phyloP scores from a whole-genome alignment of 2,797 vertebrate species.

The Neopelma chrysocephalum region DNA sequence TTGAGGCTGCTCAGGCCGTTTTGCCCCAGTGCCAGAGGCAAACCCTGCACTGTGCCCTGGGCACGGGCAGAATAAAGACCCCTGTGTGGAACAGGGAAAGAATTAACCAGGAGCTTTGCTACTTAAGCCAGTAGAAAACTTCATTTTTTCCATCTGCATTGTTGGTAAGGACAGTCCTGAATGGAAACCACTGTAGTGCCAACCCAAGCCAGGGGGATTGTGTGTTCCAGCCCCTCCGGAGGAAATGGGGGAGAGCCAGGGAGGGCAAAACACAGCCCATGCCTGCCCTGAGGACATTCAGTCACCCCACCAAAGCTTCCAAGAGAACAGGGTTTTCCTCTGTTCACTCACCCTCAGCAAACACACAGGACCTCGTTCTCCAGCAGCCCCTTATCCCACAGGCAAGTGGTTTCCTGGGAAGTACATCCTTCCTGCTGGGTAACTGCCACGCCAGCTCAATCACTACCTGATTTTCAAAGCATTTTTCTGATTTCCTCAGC shows the following conservation, averaged over 20 bases:
- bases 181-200: neutral
- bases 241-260: neutral
- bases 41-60: neutral
- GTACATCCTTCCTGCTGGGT: conserved; percentile 8
- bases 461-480: neutral
- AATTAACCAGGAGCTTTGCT: neutral
- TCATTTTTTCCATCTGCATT: neutral
- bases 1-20: neutral
- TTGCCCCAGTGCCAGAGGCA: neutral
- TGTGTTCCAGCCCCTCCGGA: neutral
- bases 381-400: neutral
- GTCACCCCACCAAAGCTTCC: neutral
- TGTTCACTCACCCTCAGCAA: neutral
- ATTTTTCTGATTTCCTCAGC: neutral
- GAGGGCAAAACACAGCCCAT: neutral
- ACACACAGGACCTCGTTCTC: neutral
- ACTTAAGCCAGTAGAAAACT: neutral
- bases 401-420: neutral
- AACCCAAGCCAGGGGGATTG: neutral
- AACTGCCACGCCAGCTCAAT: neutral
- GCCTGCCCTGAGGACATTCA: neutral
- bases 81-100: neutral
- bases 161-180: neutral
- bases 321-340: neutral
- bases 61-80: neutral